Conservation (phyloP, 2,113 vertebrate genomes). For the Tympanuchus pallidicinctus region DNA sequence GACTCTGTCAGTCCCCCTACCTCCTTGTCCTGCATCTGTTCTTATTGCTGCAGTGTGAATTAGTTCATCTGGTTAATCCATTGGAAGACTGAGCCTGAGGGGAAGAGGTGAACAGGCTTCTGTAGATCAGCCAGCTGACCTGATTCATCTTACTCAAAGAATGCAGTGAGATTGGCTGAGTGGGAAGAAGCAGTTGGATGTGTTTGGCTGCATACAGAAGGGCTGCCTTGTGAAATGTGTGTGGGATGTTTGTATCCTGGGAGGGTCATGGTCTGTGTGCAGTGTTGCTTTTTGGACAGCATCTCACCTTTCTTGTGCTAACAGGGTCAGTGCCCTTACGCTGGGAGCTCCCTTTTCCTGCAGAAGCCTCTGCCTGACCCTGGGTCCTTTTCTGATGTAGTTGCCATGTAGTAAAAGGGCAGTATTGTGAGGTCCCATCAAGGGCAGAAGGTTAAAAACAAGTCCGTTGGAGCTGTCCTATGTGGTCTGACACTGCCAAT, state of each 20-base stretch:
- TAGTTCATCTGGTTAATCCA: slow-evolving; percentile 23
- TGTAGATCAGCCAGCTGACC: neutral
- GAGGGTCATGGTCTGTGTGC: neutral
- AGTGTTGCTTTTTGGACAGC: neutral
- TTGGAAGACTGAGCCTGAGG: neutral
- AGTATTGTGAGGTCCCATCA: neutral
- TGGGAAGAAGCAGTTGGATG: neutral
- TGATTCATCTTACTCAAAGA: neutral
- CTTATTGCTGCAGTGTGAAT: neutral
- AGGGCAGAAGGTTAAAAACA: neutral
- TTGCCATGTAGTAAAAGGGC: neutral
- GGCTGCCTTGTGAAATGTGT: fast-evolving
- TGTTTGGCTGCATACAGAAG: neutral
- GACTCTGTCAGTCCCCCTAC: neutral
- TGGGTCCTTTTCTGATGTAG: neutral
- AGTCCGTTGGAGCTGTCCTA: neutral
- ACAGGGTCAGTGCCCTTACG: too few relatives aligned
- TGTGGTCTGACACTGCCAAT: neutral
- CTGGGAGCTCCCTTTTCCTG: neutral
- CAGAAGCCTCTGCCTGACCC: neutral
- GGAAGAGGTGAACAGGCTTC: neutral
- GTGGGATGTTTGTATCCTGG: neutral
- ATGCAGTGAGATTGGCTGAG: neutral
- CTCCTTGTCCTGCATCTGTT: neutral
- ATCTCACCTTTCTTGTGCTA: neutral